phyloP scores from a whole-genome alignment of 2,888 invertebrate genomes.

The Eurois occulta region DNA sequence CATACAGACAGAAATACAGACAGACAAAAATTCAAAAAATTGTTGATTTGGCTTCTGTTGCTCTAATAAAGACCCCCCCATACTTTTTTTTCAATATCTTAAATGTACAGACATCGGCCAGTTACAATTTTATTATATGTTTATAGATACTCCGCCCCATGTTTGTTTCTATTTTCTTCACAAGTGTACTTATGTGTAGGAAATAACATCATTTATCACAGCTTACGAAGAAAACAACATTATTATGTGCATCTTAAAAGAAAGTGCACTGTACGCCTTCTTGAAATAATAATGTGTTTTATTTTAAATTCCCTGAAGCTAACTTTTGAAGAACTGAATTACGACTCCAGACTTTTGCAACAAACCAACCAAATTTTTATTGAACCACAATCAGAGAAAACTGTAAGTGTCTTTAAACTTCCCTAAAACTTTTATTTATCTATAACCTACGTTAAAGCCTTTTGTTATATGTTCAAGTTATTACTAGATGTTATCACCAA shows the following conservation, averaged over 20 bases:
- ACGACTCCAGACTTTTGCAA: not conserved
- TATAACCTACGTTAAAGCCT: not conserved
- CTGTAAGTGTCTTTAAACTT: not conserved
- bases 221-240: slow-evolving; percentile 24
- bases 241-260: slow-evolving; percentile 37
- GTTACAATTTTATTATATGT: too few relatives aligned
- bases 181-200: not conserved
- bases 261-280: slow-evolving; percentile 11
- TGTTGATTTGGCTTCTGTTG: too few relatives aligned
- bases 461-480: not conserved
- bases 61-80: too few relatives aligned
- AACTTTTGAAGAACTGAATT: not conserved
- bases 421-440: not conserved
- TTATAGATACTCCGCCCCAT: too few relatives aligned
- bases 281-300: not conserved
- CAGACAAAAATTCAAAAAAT: too few relatives aligned
- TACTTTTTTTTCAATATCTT: too few relatives aligned
- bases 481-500: slow-evolving; percentile 1
- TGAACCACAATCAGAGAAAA: not conserved
- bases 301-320: not conserved
- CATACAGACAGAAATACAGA: too few relatives aligned
- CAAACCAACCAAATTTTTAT: not conserved
- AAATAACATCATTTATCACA: slow-evolving; percentile 37
- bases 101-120: too few relatives aligned
- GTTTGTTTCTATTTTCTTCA: not conserved